These are phyloP conservation scores for Zaprionus gabonicus DNA, from an alignment of 1,140 invertebrate species.

Conservation along the genomic window DNA sequence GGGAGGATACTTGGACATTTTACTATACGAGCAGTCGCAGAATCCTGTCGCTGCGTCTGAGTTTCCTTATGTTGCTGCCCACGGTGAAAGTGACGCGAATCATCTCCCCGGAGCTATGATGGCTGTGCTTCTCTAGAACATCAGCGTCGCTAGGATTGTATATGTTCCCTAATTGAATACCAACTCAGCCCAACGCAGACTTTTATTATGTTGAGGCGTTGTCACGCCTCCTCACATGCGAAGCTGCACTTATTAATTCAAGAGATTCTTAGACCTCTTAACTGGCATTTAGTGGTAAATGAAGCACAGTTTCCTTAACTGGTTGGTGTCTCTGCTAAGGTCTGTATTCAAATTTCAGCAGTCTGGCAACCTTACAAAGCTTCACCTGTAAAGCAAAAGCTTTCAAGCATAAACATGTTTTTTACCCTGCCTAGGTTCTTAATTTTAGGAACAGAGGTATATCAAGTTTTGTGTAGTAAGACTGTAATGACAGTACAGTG, in stretches of 20 bases:
- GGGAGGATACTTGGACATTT: slow-evolving; percentile 26
- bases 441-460: background rate
- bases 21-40: slow-evolving; percentile 49
- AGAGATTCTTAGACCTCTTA: slow-evolving; percentile 12
- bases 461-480: too few relatives aligned
- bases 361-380: background rate
- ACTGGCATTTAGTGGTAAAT: background rate
- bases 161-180: slow-evolving; percentile 59
- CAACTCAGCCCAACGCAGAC: slow-evolving; percentile 43
- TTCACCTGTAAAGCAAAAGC: background rate
- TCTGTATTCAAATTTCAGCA: background rate
- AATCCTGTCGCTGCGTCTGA: slow-evolving; percentile 39
- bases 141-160: slow-evolving; percentile 48
- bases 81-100: slow-evolving; percentile 56
- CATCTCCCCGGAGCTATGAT: slow-evolving; percentile 63
- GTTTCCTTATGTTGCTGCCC: slow-evolving; percentile 65
- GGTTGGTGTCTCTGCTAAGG: slow-evolving; percentile 1
- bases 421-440: background rate
- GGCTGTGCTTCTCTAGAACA: slow-evolving; percentile 52
- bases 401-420: background rate
- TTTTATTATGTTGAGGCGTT: slow-evolving; percentile 38
- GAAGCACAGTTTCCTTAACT: background rate
- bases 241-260: slow-evolving; percentile 64
- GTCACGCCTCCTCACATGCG: slow-evolving; percentile 67
- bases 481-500: too few relatives aligned